Percentiles rank a stretch among this genome's conserved stretches.
Conservation (phyloP, 2,888 invertebrate genomes). For the Entomobrya multifasciata region DNA sequence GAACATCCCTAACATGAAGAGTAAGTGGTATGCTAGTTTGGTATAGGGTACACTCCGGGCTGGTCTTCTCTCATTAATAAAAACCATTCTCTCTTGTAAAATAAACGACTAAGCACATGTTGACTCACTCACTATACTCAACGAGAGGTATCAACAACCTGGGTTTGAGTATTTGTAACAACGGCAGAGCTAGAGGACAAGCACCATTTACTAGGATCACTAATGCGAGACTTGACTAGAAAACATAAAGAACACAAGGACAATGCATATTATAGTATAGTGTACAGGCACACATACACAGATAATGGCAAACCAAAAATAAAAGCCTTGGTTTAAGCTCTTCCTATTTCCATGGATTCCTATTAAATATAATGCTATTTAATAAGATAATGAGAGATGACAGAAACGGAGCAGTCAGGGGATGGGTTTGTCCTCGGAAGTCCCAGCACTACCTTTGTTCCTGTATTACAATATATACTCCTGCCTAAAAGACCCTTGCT, state of each 20-base stretch:
- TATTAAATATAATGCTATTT: conserved; percentile 51
- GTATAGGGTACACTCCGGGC: too few species aligned
- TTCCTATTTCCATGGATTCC: conserved; percentile 29
- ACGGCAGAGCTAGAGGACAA: too few species aligned
- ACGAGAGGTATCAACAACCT: conserved; percentile 4
- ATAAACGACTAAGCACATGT: too few species aligned
- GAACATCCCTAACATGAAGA: too few species aligned
- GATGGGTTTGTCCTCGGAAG: neutral
- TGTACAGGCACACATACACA: neutral
- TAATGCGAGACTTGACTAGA: too few species aligned
- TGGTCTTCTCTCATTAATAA: conserved; percentile 40
- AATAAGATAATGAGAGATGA: conserved; percentile 57
- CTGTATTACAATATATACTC: neutral
- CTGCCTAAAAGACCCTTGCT: neutral
- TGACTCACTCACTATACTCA: too few species aligned
- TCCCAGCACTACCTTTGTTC: neutral
- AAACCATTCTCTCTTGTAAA: neutral
- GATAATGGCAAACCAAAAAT: conserved; percentile 16
- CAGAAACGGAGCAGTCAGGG: neutral
- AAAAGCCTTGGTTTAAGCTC: neutral
- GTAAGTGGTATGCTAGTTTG: too few species aligned
- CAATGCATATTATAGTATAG: too few species aligned
- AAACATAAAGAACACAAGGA: too few species aligned
- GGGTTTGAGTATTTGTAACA: too few species aligned
- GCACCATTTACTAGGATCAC: too few species aligned